A percentile compares a stretch with the other conserved stretches of the same genome.
Conservation (phyloP, 2,113 vertebrate species). For the Lophius piscatorius region DNA sequence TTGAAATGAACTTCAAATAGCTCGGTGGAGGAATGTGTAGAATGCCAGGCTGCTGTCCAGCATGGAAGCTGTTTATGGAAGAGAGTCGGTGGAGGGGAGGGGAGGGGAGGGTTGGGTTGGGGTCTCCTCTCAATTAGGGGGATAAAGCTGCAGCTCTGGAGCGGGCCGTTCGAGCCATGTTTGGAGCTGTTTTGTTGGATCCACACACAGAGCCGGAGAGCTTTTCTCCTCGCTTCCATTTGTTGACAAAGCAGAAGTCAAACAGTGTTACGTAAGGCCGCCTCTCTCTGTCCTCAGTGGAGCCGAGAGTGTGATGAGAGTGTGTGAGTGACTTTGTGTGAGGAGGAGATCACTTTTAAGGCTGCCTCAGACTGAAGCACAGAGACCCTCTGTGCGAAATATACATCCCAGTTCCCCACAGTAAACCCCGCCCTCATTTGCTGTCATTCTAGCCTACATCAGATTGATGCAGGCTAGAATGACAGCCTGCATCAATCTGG, state of each 20-base stretch:
- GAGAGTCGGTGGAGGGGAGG: slow-evolving; percentile 43
- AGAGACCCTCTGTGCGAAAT: no score
- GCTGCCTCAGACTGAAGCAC: slow-evolving; percentile 37
- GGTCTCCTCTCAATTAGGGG: slow-evolving; percentile 67
- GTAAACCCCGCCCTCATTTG: no score
- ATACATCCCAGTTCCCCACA: no score
- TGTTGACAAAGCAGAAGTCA: slow-evolving; percentile 82
- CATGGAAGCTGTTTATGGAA: slow-evolving; percentile 79
- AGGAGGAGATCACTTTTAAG: slow-evolving; percentile 46
- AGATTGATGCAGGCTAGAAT: no score
- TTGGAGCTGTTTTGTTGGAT: slow-evolving; percentile 79
- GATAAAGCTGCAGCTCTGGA: slow-evolving; percentile 63
- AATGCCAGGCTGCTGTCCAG: slow-evolving; percentile 71
- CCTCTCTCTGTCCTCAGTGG: slow-evolving; percentile 42
- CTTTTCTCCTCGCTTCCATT: slow-evolving; percentile 70
- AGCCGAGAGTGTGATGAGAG: slow-evolving; percentile 56
- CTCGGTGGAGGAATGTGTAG: slow-evolving; percentile 65
- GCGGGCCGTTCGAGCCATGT: slow-evolving; percentile 77
- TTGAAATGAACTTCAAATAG: slow-evolving; percentile 77
- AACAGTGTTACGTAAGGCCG: slow-evolving; percentile 66
- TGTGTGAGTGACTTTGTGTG: slow-evolving; percentile 51
- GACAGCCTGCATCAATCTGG: no score
- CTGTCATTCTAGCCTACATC: no score
- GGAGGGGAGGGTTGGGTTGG: slow-evolving; percentile 30
- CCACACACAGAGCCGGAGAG: slow-evolving; percentile 50